phyloP scores from a whole-genome alignment of 2,797 vertebrate species.

The Cheirogaleus major region DNA sequence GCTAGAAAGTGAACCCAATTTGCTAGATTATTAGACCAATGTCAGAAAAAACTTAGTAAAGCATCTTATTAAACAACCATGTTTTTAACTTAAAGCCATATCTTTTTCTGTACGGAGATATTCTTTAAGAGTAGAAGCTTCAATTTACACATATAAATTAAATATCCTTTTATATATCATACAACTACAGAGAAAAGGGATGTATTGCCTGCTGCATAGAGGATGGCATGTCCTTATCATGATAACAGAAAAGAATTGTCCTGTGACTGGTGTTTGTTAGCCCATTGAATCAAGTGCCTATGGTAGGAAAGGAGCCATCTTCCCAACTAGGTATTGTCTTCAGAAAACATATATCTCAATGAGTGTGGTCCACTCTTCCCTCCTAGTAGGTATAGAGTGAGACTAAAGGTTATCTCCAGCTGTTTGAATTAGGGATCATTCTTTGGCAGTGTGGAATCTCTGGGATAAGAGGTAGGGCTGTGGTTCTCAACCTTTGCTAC shows the following conservation, averaged over 20 bases:
- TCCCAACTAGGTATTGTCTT: background rate
- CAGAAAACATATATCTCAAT: background rate
- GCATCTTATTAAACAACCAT: background rate
- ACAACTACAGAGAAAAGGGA: background rate
- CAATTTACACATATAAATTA: background rate
- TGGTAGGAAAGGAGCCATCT: background rate
- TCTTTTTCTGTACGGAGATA: background rate
- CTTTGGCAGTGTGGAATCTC: background rate
- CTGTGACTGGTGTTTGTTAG: background rate
- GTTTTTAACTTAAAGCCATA: background rate
- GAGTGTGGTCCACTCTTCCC: background rate
- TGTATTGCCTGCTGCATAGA: background rate
- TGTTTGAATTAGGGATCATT: background rate
- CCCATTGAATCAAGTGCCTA: background rate
- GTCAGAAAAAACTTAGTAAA: slow-evolving; percentile 34
- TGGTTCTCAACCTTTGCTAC: background rate
- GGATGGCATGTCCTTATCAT: background rate
- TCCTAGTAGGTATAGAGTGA: background rate
- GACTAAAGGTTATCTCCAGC: background rate
- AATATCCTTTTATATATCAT: background rate
- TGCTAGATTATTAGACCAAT: background rate
- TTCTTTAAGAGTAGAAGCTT: background rate
- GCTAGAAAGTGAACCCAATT: background rate
- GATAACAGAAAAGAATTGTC: background rate
- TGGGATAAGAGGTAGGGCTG: background rate